Conservation (phyloP, 2,113 vertebrate genomes). For the Serilophus lunatus region DNA sequence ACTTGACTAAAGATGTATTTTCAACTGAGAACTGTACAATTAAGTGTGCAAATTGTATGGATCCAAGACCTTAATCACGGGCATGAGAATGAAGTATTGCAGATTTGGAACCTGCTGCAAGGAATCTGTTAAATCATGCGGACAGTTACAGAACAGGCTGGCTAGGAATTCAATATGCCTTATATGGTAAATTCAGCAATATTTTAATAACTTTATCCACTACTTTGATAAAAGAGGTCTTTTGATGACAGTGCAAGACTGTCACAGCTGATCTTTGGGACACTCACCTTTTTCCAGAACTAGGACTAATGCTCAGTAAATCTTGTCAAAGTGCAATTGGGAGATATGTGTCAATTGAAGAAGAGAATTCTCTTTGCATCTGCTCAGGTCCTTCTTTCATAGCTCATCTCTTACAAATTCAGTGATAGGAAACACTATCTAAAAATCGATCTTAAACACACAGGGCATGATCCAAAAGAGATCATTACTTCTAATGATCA, state of each 20-base stretch:
- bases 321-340: not conserved
- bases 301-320: not conserved
- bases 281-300: not conserved
- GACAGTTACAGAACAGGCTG: not conserved
- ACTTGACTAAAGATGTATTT: constrained; percentile 7
- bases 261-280: not conserved
- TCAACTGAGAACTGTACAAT: not conserved
- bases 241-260: not conserved
- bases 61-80: not conserved
- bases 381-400: not conserved
- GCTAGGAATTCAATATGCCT: not conserved
- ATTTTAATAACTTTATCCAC: not conserved
- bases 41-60: not conserved
- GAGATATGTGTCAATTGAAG: not conserved
- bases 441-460: not conserved
- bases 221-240: not conserved
- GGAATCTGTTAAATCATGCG: not conserved
- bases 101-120: not conserved
- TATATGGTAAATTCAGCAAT: not conserved
- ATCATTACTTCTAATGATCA: not conserved
- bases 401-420: not conserved
- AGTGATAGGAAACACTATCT: not conserved
- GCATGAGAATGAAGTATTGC: not conserved
- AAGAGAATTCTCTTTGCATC: not conserved
- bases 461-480: not conserved